phyloP scores from a whole-genome alignment of 1,140 invertebrate genomes.

The Pectinophora gossypiella region DNA sequence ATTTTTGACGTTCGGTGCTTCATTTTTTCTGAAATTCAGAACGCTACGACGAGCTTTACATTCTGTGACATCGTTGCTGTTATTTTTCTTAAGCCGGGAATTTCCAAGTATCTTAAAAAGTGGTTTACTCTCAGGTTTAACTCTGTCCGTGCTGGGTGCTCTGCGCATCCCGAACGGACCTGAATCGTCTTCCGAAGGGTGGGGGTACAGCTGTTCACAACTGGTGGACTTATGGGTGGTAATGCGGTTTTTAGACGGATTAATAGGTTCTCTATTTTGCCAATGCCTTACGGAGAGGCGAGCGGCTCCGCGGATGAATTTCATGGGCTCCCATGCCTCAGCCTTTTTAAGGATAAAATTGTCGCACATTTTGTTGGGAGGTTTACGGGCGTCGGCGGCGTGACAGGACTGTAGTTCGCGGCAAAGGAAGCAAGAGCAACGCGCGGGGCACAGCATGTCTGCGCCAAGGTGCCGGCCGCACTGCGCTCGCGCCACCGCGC shows the following conservation, averaged over 20 bases:
- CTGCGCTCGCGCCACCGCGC: constrained; percentile 30
- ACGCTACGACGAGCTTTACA: constrained; percentile 51
- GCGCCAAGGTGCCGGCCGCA: constrained; percentile 53
- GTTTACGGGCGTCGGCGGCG: constrained; percentile 58
- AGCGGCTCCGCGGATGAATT: constrained; percentile 73
- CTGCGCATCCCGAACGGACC: constrained; percentile 56
- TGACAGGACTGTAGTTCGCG: constrained; percentile 74
- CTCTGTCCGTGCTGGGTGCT: constrained; percentile 66
- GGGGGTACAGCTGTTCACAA: constrained; percentile 65
- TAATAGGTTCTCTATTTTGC: constrained; percentile 59
- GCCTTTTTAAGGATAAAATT: constrained; percentile 78
- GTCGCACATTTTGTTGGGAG: constrained; percentile 62
- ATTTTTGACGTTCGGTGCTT: constrained; percentile 51
- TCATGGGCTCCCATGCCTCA: constrained; percentile 74
- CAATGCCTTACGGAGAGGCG: constrained; percentile 69
- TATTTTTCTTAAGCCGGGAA: constrained; percentile 53
- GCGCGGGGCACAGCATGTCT: constrained; percentile 74
- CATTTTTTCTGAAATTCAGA: constrained; percentile 63
- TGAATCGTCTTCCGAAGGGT: constrained; percentile 60
- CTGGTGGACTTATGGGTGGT: constrained; percentile 71
- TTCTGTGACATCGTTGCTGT: constrained; percentile 49
- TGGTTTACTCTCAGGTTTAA: constrained; percentile 63
- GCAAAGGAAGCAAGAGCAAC: constrained; percentile 78
- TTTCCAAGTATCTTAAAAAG: constrained; percentile 68
- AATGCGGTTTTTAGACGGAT: constrained; percentile 45